Evolutionary conservation across 1,140 invertebrate species (phyloP).

Genomic region (Steinernema feltiae): DNA sequence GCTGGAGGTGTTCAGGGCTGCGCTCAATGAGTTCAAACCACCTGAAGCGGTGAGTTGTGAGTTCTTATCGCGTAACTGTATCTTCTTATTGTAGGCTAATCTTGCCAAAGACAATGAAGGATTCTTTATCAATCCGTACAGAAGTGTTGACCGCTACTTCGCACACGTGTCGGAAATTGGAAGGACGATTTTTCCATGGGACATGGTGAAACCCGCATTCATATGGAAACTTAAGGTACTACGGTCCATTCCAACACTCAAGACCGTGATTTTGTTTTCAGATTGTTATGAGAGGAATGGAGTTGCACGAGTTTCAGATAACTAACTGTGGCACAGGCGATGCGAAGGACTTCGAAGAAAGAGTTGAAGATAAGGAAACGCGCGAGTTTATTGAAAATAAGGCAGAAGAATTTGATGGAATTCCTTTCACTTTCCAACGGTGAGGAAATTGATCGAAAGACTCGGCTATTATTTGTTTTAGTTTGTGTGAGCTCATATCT

Average conservation of each 20-base stretch:
- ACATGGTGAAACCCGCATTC: conserved; percentile 37
- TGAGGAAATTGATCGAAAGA: conserved; percentile 31
- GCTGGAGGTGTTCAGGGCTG: conserved; percentile 18
- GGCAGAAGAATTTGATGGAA: conserved; percentile 40
- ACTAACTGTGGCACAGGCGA: conserved; percentile 23
- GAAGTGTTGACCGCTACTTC: neutral
- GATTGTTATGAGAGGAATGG: conserved; percentile 48
- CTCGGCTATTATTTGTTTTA: conserved; percentile 23
- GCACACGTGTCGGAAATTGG: conserved; percentile 12
- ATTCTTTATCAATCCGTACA: conserved; percentile 7
- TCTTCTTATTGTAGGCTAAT: too few species aligned
- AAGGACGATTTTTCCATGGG: conserved; percentile 31
- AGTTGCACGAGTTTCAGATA: conserved; percentile 10
- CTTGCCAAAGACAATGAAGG: neutral
- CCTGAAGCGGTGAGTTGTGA: conserved; percentile 23
- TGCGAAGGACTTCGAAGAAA: conserved; percentile 10
- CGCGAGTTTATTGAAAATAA: conserved; percentile 42
- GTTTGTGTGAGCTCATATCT: conserved; percentile 43
- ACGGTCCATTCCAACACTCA: neutral
- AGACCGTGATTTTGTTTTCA: conserved; percentile 19
- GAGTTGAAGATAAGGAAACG: conserved; percentile 22
- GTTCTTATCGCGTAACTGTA: too few species aligned
- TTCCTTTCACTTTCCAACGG: conserved; percentile 49
- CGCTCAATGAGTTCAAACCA: conserved; percentile 17
- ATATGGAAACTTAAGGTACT: conserved; percentile 47